These are phyloP conservation scores for Drosophila ercepeae DNA, from an alignment of 1,140 invertebrate species.

Conservation along the genomic window DNA sequence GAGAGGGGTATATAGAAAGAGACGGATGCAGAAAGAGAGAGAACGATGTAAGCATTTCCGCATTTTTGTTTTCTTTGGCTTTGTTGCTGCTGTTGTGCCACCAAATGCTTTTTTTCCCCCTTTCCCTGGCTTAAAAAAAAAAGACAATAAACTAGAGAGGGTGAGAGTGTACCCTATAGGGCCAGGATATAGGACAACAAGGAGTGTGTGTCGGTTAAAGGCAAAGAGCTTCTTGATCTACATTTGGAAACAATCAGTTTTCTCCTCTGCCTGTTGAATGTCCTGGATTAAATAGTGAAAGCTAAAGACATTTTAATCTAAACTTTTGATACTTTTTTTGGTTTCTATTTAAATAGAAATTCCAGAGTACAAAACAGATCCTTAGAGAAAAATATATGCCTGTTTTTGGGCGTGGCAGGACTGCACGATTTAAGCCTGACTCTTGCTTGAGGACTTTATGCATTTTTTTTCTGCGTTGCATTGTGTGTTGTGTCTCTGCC, in stretches of 20 bases:
- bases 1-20: not conserved
- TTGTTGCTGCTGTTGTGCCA: constrained; percentile 15
- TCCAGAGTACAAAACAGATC: not conserved
- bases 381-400: too few species aligned
- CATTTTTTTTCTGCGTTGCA: constrained; percentile 55
- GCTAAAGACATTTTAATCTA: not conserved
- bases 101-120: constrained; percentile 47
- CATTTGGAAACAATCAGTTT: constrained; percentile 15
- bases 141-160: constrained; percentile 72
- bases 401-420: too few species aligned
- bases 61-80: constrained; percentile 60
- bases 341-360: not conserved
- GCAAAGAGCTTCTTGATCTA: constrained; percentile 41
- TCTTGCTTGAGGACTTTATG: constrained; percentile 65
- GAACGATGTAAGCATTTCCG: constrained; percentile 65
- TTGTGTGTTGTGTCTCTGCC: constrained; percentile 38
- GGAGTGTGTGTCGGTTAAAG: not conserved
- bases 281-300: not conserved
- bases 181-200: constrained; percentile 32
- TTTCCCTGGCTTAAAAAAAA: constrained; percentile 33
- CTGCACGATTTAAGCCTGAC: too few species aligned
- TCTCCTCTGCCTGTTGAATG: not conserved
- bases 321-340: too few species aligned
- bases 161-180: constrained; percentile 48
- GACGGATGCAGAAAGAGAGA: not conserved